Evolutionary conservation across 2,888 invertebrate genomes (phyloP).

Genomic region (Pardosa pseudoannulata): DNA sequence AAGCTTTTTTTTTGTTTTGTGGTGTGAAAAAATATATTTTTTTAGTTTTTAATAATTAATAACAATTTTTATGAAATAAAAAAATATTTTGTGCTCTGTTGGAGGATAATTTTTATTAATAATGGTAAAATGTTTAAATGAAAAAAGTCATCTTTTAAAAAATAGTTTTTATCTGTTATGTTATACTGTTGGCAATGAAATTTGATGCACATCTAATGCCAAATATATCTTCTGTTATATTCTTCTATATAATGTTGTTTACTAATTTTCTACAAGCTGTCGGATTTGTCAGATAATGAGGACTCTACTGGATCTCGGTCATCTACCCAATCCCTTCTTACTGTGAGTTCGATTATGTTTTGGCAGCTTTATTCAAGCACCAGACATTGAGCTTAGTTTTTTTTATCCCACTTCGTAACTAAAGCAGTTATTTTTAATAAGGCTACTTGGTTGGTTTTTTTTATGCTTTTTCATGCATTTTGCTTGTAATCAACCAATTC

Average conservation of each 20-base stretch:
- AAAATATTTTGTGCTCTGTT: no score
- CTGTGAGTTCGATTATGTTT: slow-evolving; percentile 62
- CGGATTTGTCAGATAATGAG: slow-evolving; percentile 65
- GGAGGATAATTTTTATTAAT: no score
- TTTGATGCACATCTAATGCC: neutral
- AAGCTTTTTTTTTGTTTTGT: no score
- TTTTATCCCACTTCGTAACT: neutral
- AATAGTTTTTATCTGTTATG: neutral
- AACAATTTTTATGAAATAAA: no score
- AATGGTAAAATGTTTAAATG: no score
- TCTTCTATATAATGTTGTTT: slow-evolving; percentile 27
- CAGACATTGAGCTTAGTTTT: neutral
- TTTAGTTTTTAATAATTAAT: no score
- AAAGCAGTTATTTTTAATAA: neutral
- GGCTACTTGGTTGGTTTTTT: neutral
- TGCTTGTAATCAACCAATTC: neutral
- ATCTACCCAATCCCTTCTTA: slow-evolving; percentile 55
- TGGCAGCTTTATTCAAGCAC: slow-evolving; percentile 14
- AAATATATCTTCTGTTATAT: neutral
- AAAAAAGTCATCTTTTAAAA: neutral
- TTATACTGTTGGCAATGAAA: neutral
- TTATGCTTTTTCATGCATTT: neutral
- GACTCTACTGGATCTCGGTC: slow-evolving; percentile 47
- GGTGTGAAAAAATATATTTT: no score
- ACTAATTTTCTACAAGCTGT: slow-evolving; percentile 61